A percentile compares a stretch with the other conserved stretches of the same genome.
Conservation (phyloP, 2,888 invertebrate species). For the Drosophila eohydei region DNA sequence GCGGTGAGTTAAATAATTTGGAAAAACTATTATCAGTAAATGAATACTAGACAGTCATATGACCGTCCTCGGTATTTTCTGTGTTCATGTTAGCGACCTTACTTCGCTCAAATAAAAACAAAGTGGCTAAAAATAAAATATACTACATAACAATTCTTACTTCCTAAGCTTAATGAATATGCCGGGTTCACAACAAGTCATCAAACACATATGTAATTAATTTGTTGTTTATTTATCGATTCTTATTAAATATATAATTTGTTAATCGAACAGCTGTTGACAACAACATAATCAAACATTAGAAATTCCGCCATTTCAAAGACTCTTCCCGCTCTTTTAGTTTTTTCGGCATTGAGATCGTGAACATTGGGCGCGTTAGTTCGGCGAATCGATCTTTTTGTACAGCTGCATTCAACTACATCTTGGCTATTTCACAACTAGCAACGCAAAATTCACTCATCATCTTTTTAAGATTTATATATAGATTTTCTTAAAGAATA, state of each 20-base stretch:
- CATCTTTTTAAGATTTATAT: background rate
- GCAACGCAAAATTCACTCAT: background rate
- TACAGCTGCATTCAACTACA: conserved; percentile 6
- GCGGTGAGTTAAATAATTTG: too few relatives aligned
- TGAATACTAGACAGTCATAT: background rate
- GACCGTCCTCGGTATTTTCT: background rate
- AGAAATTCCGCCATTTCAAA: conserved; percentile 25
- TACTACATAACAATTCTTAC: background rate
- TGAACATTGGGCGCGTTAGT: conserved; percentile 2
- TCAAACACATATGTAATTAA: conserved; percentile 39
- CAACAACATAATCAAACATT: conserved; percentile 20
- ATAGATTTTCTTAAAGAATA: conserved; percentile 2
- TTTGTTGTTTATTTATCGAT: conserved; percentile 21
- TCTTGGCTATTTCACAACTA: background rate
- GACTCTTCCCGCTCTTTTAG: conserved; percentile 43
- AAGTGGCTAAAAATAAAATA: conserved; percentile 1
- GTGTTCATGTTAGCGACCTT: background rate
- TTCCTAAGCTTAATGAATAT: conserved; percentile 7
- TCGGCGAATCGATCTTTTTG: background rate
- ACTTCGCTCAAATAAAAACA: background rate
- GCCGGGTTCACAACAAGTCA: background rate
- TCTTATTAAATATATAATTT: background rate
- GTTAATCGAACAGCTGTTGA: conserved; percentile 36
- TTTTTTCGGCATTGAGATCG: conserved; percentile 4
- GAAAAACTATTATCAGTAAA: too few relatives aligned